Evolutionary conservation across 1,140 invertebrate species (phyloP).

Genomic region (Orchesella cincta): DNA sequence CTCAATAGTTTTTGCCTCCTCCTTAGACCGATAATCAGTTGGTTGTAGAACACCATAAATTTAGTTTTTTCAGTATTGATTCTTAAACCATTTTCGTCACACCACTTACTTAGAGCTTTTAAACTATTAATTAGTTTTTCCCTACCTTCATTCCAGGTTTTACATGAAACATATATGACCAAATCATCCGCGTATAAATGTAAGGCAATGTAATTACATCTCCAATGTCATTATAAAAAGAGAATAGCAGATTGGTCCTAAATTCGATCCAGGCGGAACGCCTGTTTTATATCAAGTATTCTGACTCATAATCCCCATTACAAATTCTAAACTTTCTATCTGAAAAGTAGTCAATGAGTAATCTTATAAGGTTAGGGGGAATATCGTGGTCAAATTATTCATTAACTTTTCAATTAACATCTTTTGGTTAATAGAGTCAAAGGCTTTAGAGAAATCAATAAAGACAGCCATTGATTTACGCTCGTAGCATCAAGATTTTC

Average conservation of each 20-base stretch:
- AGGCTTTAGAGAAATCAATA: constrained; percentile 21
- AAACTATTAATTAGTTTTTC: not conserved
- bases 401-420: not conserved
- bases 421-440: not conserved
- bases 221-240: not conserved
- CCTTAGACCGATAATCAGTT: too few species aligned
- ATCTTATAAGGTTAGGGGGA: not conserved
- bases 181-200: not conserved
- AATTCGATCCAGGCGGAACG: not conserved
- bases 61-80: not conserved
- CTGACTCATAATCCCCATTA: not conserved
- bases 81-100: not conserved
- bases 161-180: not conserved
- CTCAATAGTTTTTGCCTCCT: too few species aligned
- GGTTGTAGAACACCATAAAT: too few species aligned
- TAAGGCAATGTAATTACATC: not conserved
- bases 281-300: not conserved
- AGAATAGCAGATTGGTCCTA: not conserved
- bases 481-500: not conserved
- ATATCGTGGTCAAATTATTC: not conserved
- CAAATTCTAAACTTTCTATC: not conserved
- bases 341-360: not conserved
- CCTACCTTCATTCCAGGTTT: not conserved
- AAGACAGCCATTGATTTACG: not conserved
- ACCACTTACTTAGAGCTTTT: not conserved